A percentile compares a stretch with the other conserved stretches of the same genome.
phyloP scores from a whole-genome alignment of 2,113 vertebrate species.

The Mellivora capensis region DNA sequence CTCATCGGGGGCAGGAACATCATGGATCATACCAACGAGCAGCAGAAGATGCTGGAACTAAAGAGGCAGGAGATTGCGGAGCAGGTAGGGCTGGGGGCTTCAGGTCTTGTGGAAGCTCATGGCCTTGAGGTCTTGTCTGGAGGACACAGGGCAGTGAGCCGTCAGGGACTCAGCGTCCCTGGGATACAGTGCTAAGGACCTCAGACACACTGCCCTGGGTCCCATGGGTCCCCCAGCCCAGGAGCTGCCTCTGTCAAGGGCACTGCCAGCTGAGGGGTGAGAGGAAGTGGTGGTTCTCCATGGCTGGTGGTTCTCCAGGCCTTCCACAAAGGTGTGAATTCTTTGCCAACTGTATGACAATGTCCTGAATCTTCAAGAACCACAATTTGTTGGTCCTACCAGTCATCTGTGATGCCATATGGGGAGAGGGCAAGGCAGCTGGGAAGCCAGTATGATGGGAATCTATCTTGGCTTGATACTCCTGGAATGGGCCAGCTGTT shows the following conservation, averaged over 20 bases:
- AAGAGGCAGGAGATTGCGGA: conserved; percentile 95
- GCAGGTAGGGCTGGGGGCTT: conserved; percentile 83
- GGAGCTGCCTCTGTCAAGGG: not conserved
- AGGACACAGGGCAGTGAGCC: not conserved
- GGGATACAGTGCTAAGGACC: not conserved
- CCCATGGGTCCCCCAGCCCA: not conserved
- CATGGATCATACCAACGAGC: conserved; percentile 97
- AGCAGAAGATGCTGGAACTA: conserved; percentile 95
- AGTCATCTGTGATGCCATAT: not conserved
- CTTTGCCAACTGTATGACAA: not conserved
- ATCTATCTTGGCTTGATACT: not conserved
- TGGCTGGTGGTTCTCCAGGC: not conserved
- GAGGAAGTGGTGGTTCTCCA: not conserved
- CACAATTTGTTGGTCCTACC: not conserved
- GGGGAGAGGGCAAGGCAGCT: not conserved
- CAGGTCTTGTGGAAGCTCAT: rapidly evolving
- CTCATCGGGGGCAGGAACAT: conserved; percentile 95
- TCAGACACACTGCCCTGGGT: not conserved
- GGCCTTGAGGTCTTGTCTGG: not conserved
- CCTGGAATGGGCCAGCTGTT: not conserved
- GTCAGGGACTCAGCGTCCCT: not conserved
- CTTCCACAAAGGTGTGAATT: not conserved
- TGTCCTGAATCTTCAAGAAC: not conserved
- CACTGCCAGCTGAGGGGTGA: not conserved
- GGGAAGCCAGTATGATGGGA: not conserved